Conservation (phyloP, 2,113 vertebrate genomes). For the Paedocypris sp. region DNA sequence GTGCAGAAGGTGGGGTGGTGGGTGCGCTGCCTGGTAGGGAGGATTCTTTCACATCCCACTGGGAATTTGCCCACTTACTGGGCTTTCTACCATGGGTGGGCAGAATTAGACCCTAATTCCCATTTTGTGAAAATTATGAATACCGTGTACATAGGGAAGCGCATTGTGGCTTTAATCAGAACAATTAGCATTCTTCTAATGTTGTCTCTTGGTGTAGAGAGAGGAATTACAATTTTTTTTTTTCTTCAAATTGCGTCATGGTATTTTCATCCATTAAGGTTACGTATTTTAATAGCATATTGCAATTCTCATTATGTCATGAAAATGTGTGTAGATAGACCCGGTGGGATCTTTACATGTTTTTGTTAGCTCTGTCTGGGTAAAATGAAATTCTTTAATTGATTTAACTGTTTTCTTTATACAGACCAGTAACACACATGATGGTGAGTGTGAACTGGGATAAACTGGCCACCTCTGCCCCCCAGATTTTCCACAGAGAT, state of each 20-base stretch:
- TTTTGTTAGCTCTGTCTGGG: too few species aligned
- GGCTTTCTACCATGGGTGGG: slow-evolving; percentile 57
- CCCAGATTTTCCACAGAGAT: too few species aligned
- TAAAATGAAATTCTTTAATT: too few species aligned
- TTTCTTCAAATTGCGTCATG: neutral
- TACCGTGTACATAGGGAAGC: slow-evolving; percentile 9
- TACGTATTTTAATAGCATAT: too few species aligned
- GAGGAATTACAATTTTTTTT: neutral
- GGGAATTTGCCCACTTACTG: slow-evolving; percentile 54
- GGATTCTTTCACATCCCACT: slow-evolving; percentile 38
- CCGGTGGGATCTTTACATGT: too few species aligned
- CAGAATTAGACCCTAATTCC: slow-evolving; percentile 59
- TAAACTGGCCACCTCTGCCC: too few species aligned
- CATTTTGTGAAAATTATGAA: slow-evolving; percentile 45
- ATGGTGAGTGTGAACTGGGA: too few species aligned
- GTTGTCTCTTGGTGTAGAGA: neutral
- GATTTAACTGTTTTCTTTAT: too few species aligned
- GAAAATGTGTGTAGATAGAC: too few species aligned
- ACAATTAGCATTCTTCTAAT: slow-evolving; percentile 44
- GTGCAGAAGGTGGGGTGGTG: slow-evolving; percentile 55
- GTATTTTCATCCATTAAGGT: too few species aligned
- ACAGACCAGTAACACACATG: too few species aligned
- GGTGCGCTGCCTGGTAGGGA: slow-evolving; percentile 49
- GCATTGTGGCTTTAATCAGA: slow-evolving; percentile 47
- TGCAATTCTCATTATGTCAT: too few species aligned